These are phyloP conservation scores for Hetaerina titia DNA, from an alignment of 2,888 invertebrate species.

Conservation along the genomic window DNA sequence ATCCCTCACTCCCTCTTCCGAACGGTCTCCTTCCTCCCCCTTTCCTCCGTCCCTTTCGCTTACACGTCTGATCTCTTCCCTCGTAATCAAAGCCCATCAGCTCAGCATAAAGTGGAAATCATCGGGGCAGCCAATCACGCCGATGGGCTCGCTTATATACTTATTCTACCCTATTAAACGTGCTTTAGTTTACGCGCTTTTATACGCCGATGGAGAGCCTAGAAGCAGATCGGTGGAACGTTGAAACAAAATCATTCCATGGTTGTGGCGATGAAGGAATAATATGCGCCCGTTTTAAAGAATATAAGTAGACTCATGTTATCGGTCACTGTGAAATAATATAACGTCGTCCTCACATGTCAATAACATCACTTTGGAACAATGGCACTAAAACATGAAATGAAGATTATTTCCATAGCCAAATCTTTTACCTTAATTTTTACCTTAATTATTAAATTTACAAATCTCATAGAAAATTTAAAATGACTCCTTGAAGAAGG, in stretches of 20 bases:
- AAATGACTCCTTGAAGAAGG: no score
- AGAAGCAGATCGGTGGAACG: background rate
- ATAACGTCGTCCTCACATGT: no score
- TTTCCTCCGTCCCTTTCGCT: background rate
- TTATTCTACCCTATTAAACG: conserved; percentile 44
- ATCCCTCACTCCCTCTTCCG: background rate
- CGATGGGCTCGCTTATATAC: background rate
- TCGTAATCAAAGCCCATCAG: conserved; percentile 56
- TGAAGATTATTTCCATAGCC: no score
- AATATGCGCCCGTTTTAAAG: background rate
- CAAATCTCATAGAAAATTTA: no score
- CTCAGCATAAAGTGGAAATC: conserved; percentile 40
- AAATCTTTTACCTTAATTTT: no score
- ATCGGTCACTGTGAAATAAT: no score
- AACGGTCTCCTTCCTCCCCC: background rate
- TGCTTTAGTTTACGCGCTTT: background rate
- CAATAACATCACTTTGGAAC: no score
- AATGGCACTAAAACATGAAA: no score
- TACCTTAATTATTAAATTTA: no score
- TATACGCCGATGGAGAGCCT: background rate
- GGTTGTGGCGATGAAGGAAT: background rate
- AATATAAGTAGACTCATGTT: no score
- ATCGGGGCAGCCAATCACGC: conserved; percentile 33
- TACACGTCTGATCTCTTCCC: conserved; percentile 27
- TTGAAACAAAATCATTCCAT: background rate